A percentile compares a stretch with the other conserved stretches of the same genome.
Conservation (phyloP, 2,113 vertebrate genomes). For the Tychaedon coryphoeus region DNA sequence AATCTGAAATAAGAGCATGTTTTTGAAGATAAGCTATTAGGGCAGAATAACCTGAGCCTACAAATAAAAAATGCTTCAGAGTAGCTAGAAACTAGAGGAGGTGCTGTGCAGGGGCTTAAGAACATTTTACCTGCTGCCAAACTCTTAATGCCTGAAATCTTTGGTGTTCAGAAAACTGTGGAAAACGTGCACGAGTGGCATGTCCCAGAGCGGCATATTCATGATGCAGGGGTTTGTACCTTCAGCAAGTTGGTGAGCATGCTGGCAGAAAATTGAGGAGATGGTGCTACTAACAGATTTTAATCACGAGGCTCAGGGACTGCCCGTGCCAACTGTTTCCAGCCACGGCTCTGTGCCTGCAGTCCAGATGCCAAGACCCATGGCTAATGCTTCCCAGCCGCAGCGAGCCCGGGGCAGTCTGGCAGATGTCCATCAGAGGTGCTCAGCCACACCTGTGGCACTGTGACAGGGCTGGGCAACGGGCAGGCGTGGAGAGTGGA, state of each 20-base stretch:
- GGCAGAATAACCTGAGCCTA: not conserved
- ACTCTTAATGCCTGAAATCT: not conserved
- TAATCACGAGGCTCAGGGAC: not conserved
- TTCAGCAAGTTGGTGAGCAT: not conserved
- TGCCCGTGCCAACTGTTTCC: not conserved
- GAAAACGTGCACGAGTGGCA: not conserved
- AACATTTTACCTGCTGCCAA: not conserved
- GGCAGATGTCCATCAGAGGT: conserved; percentile 18
- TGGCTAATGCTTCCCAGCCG: not conserved
- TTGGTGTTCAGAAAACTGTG: not conserved
- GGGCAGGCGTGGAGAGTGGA: not conserved
- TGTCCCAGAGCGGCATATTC: not conserved
- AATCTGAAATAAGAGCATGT: not conserved
- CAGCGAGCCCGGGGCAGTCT: not conserved
- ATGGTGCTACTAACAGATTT: not conserved
- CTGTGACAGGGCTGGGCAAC: not conserved
- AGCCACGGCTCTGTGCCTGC: not conserved
- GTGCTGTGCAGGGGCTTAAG: not conserved
- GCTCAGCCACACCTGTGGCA: not conserved
- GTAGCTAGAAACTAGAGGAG: not conserved
- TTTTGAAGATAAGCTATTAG: not conserved
- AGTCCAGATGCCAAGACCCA: not conserved
- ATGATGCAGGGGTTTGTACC: not conserved
- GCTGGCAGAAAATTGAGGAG: not conserved
- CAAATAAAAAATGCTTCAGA: not conserved